Evolutionary conservation across 2,113 vertebrate genomes (phyloP), one percentile per base, ranked within the genome.

Genomic region (Bombycilla garrulus): DNA sequence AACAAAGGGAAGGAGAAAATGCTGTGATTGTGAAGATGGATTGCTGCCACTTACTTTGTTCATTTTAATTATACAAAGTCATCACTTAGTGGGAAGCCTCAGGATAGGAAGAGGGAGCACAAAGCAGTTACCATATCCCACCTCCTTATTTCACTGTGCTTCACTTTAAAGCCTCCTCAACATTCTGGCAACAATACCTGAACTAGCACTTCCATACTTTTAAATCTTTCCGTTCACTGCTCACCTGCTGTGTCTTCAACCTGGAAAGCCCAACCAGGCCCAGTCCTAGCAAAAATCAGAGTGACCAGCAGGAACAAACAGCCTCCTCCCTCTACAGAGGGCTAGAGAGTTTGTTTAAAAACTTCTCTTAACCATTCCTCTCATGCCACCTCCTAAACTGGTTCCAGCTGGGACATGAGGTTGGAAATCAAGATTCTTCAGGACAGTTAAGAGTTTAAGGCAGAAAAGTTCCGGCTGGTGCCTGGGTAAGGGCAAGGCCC

Each of bases 1-100:
- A 97, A 97, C 95, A 97, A 97, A 97, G 70, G 36, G 88, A 94
- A 93, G 69, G 61, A 89, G 89, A 95, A 97, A 97, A 95, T 8
- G 86, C 95, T 97, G 90, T 95, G 97, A 97, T 96, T 93, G 95
- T 57, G 48, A 96, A 95, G 97, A 97, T 60, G 91, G 95, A 97
- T 96, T 82, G 81, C 81, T 66, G 84, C 94, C 90, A 93, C 88
- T 77, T 83, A 96, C 94, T 97, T 97, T 95, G 91, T 97, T 98
- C 94, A 51, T 97, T 97, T 97, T 97, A 98, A 98, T 97, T 97
- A 97, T 82, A 95, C 72, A 66, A 94, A 98, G 97, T 98, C 95
- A 97, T 97, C 94, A 94, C 96, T 97, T 96, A 97, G 94, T 56
- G 44, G 65, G 81, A 24, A 96, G 95, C 96, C 91, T 88, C 74